These are phyloP conservation scores for Globodera ellingtonae DNA, from an alignment of 1,140 invertebrate species.

Conservation along the genomic window DNA sequence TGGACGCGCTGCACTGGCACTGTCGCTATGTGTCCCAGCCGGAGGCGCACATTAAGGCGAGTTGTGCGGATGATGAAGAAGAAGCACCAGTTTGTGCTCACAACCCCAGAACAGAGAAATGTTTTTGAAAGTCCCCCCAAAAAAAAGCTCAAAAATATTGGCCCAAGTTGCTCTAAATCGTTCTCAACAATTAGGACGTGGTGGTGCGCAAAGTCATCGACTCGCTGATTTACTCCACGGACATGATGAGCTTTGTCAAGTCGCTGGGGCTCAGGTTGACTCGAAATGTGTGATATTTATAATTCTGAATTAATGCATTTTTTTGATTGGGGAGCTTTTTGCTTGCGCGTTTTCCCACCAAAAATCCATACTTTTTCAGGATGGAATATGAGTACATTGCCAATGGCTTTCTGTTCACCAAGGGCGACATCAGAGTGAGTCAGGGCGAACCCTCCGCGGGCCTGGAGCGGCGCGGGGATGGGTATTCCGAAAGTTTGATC, in stretches of 20 bases:
- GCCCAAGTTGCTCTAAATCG: background rate
- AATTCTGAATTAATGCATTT: too few species aligned
- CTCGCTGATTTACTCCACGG: slow-evolving; percentile 45
- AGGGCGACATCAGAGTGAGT: slow-evolving; percentile 41
- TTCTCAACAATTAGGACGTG: slow-evolving; percentile 6
- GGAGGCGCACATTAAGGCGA: slow-evolving; percentile 33
- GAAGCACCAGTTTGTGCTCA: too few species aligned
- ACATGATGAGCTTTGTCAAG: slow-evolving; percentile 58
- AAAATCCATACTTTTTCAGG: slow-evolving; percentile 41
- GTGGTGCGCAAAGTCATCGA: slow-evolving; percentile 53
- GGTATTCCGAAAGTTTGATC: slow-evolving; percentile 11
- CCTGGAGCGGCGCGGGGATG: background rate
- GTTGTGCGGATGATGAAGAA: background rate
- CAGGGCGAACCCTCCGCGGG: background rate
- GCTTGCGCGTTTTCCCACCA: too few species aligned
- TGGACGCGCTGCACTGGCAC: slow-evolving; percentile 46
- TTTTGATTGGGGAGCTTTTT: too few species aligned
- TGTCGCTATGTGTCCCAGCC: slow-evolving; percentile 51
- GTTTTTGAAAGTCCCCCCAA: slow-evolving; percentile 12
- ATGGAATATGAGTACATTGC: slow-evolving; percentile 51
- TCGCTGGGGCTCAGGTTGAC: slow-evolving; percentile 43
- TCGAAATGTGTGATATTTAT: background rate
- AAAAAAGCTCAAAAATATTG: slow-evolving; percentile 2
- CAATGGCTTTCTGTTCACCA: slow-evolving; percentile 46
- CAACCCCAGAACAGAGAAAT: too few species aligned